Evolutionary conservation across 2,797 vertebrate species (phyloP).

Genomic region (Kryptopterus vitreolus): DNA sequence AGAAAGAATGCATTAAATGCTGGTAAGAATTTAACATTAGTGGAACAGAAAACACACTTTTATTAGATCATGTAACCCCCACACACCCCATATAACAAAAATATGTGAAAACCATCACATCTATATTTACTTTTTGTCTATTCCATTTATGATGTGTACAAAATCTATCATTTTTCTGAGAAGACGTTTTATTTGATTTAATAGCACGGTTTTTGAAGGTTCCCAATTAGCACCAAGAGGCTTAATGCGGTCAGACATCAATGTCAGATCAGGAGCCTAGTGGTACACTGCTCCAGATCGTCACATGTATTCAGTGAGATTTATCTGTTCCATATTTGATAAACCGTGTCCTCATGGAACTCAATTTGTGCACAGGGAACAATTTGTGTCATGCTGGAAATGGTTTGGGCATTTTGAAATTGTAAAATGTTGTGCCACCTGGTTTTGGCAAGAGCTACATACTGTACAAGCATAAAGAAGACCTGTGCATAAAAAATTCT

Average conservation of each 20-base stretch:
- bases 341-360: not conserved
- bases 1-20: too few species aligned
- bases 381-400: not conserved
- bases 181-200: not conserved
- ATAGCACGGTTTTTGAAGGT: not conserved
- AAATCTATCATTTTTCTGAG: not conserved
- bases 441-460: too few species aligned
- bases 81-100: not conserved
- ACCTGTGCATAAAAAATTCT: not conserved
- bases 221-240: not conserved
- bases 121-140: not conserved
- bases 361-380: not conserved
- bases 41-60: conserved; percentile 1
- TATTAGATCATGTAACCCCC: not conserved
- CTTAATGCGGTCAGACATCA: not conserved
- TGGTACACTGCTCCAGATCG: not conserved
- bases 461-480: not conserved
- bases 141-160: not conserved
- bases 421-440: too few species aligned
- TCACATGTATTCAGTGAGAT: not conserved
- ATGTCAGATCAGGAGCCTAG: not conserved
- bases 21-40: not conserved
- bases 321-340: not conserved
- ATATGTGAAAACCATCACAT: not conserved
- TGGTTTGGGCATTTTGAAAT: not conserved